Conservation (phyloP, 2,888 invertebrate genomes). For the Osmoderma eremita region DNA sequence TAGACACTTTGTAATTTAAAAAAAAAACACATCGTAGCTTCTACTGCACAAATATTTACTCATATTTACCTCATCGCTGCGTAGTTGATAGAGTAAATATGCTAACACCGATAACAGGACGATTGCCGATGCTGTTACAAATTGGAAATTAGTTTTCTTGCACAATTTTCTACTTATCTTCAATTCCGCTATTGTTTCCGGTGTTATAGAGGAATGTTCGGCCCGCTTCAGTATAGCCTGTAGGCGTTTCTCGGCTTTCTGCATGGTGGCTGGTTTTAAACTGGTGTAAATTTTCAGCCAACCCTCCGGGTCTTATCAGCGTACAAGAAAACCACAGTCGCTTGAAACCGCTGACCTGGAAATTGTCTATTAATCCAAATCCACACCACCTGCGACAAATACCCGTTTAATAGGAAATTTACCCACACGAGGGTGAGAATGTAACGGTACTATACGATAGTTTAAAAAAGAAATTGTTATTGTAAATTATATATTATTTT, state of each 20-base stretch:
- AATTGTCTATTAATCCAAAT: slow-evolving; percentile 49
- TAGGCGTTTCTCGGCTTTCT: slow-evolving; percentile 53
- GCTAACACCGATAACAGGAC: background rate
- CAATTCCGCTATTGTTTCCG: slow-evolving; percentile 44
- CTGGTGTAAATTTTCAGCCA: slow-evolving; percentile 38
- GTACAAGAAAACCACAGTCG: slow-evolving; percentile 48
- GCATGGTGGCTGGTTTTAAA: slow-evolving; percentile 46
- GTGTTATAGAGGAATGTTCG: slow-evolving; percentile 46
- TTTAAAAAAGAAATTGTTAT: no score
- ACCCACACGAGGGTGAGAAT: background rate
- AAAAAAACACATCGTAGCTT: background rate
- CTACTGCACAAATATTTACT: no score
- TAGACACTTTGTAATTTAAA: slow-evolving; percentile 55
- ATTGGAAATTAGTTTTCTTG: background rate
- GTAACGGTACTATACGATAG: no score
- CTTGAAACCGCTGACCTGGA: slow-evolving; percentile 49
- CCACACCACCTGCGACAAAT: slow-evolving; percentile 48
- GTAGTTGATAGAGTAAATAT: slow-evolving; percentile 10
- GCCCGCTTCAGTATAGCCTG: slow-evolving; percentile 48
- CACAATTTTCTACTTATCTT: slow-evolving; percentile 45
- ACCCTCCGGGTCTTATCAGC: slow-evolving; percentile 43
- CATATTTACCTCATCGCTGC: slow-evolving; percentile 33
- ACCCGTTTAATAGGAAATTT: background rate
- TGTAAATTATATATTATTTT: no score
- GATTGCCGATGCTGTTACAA: background rate